Evolutionary conservation across 2,113 vertebrate species (phyloP).

Genomic region (Mormyrus iriodes): DNA sequence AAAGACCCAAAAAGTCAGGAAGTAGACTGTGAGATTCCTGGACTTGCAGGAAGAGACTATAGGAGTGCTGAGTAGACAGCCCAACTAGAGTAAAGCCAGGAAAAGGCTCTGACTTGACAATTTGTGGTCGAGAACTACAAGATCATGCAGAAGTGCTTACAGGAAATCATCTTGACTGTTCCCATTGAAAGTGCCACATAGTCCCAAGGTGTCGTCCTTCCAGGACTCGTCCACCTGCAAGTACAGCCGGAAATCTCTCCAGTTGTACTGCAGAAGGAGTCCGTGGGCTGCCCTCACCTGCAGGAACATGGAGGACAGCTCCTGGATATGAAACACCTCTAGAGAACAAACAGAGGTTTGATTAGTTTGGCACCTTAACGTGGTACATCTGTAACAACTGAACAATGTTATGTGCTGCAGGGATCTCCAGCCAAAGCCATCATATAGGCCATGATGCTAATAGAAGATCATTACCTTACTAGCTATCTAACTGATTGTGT

Average conservation of each 20-base stretch:
- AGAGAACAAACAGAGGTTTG: conserved; percentile 10
- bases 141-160: conserved; percentile 58
- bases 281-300: conserved; percentile 77
- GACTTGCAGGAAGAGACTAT: neutral
- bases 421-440: neutral
- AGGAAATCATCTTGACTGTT: conserved; percentile 93
- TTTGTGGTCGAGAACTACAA: neutral
- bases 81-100: neutral
- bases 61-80: neutral
- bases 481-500: neutral
- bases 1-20: too few relatives aligned
- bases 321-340: conserved; percentile 83
- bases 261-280: conserved; percentile 78
- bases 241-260: conserved; percentile 82
- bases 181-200: conserved; percentile 95
- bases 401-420: neutral
- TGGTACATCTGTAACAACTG: neutral
- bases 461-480: neutral
- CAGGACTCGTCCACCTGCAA: conserved; percentile 73
- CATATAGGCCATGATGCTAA: neutral
- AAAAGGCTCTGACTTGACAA: neutral
- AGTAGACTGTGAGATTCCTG: neutral
- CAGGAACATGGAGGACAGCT: conserved; percentile 84
- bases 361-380: neutral
- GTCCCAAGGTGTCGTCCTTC: conserved; percentile 82